These are phyloP conservation scores for Yponomeuta plumbellus DNA, from an alignment of 2,888 invertebrate genomes.

Conservation along the genomic window DNA sequence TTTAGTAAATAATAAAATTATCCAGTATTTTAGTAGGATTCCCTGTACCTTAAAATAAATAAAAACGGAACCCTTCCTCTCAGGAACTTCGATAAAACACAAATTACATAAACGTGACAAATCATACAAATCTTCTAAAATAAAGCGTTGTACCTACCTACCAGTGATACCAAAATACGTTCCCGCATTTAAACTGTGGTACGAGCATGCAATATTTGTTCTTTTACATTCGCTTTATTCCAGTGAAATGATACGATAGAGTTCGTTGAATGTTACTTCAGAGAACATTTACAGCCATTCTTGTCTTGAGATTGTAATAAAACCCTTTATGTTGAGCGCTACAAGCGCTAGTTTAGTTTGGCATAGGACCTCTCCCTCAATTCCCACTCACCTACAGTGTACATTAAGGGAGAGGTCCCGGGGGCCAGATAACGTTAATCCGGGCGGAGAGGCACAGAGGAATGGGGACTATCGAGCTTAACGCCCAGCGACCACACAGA, in stretches of 20 bases:
- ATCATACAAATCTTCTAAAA: too few relatives aligned
- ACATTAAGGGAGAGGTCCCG: slow-evolving; percentile 43
- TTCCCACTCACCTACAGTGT: neutral
- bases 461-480: slow-evolving; percentile 50
- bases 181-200: neutral
- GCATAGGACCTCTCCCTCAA: slow-evolving; percentile 7
- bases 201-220: neutral
- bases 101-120: too few relatives aligned
- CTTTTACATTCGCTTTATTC: neutral
- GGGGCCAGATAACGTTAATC: slow-evolving; percentile 66
- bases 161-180: neutral
- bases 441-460: slow-evolving; percentile 50
- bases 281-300: neutral
- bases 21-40: too few relatives aligned
- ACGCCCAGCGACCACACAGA: slow-evolving; percentile 53
- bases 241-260: neutral
- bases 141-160: too few relatives aligned
- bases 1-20: too few relatives aligned
- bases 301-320: neutral
- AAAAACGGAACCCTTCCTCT: too few relatives aligned
- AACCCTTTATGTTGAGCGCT: neutral
- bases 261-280: neutral
- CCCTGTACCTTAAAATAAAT: too few relatives aligned
- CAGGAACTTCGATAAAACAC: too few relatives aligned
- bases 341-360: neutral